phyloP scores from a whole-genome alignment of 2,113 vertebrate species.

The Hippocampus comes region DNA sequence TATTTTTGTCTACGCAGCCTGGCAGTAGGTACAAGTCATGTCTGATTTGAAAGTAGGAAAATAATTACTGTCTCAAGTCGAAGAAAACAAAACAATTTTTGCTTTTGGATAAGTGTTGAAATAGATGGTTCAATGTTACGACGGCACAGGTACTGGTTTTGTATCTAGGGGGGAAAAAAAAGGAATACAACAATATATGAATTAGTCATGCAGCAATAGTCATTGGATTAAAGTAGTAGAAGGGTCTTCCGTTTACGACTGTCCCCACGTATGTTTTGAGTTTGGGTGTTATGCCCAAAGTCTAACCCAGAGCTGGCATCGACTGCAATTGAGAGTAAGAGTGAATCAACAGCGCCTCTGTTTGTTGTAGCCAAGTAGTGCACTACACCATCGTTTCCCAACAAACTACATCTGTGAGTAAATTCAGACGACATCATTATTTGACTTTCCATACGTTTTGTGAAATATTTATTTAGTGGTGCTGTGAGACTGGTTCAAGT shows the following conservation, averaged over 20 bases:
- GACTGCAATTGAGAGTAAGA: not conserved
- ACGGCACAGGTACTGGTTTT: slow-evolving; percentile 50
- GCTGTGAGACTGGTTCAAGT: too few species aligned
- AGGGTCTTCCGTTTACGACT: too few species aligned
- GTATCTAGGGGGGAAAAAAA: slow-evolving; percentile 34
- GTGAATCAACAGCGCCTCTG: slow-evolving; percentile 2
- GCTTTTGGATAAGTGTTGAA: not conserved
- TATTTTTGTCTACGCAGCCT: slow-evolving; percentile 10
- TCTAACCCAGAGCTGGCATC: not conserved
- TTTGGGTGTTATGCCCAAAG: too few species aligned
- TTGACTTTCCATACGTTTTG: too few species aligned
- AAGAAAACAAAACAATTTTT: not conserved
- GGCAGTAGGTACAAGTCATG: not conserved
- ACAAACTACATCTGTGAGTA: not conserved
- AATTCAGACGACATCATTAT: not conserved
- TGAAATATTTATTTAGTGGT: not conserved
- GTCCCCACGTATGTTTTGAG: too few species aligned
- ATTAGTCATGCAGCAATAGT: not conserved
- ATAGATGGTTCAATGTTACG: slow-evolving; percentile 34
- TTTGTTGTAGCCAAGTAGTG: slow-evolving; percentile 3
- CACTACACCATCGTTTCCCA: not conserved
- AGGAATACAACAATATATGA: slow-evolving; percentile 4
- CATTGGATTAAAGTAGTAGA: not conserved
- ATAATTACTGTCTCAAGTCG: not conserved
- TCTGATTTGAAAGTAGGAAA: not conserved